Conservation (phyloP, 2,888 invertebrate genomes). For the Muscina levida region DNA sequence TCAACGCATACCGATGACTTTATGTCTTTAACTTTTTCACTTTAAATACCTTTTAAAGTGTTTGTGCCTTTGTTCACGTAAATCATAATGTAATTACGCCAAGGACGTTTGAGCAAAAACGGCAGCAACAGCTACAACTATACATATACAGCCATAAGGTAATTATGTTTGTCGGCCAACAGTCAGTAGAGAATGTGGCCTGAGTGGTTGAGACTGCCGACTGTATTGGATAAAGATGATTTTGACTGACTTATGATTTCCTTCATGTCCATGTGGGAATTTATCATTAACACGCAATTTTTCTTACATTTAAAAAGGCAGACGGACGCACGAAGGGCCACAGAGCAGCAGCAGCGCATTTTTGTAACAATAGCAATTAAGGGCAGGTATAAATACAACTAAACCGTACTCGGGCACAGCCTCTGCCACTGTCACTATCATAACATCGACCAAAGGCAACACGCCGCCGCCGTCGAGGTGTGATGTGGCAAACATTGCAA, state of each 20-base stretch:
- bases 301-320: constrained; percentile 31
- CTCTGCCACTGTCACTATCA: constrained; percentile 30
- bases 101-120: constrained; percentile 18
- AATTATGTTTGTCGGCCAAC: constrained; percentile 61
- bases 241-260: constrained; percentile 66
- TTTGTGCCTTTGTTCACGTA: constrained; percentile 35
- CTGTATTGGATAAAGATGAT: constrained; percentile 44
- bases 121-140: not conserved
- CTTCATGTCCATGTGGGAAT: constrained; percentile 59
- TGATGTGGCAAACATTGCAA: constrained; percentile 54
- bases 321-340: not conserved
- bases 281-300: constrained; percentile 64
- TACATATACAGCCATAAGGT: constrained; percentile 5
- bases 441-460: constrained; percentile 31
- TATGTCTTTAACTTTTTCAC: too few relatives aligned
- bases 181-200: constrained; percentile 40
- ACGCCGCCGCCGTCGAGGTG: constrained; percentile 64
- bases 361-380: constrained; percentile 33
- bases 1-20: not conserved
- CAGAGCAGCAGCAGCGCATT: not conserved
- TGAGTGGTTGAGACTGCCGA: not conserved
- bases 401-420: not conserved
- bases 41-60: constrained; percentile 19
- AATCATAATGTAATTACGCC: constrained; percentile 62
- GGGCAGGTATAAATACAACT: constrained; percentile 33